Evolutionary conservation across 2,888 invertebrate genomes (phyloP), one percentile per base, ranked within the genome.

Genomic region (Endomychus coccineus): DNA sequence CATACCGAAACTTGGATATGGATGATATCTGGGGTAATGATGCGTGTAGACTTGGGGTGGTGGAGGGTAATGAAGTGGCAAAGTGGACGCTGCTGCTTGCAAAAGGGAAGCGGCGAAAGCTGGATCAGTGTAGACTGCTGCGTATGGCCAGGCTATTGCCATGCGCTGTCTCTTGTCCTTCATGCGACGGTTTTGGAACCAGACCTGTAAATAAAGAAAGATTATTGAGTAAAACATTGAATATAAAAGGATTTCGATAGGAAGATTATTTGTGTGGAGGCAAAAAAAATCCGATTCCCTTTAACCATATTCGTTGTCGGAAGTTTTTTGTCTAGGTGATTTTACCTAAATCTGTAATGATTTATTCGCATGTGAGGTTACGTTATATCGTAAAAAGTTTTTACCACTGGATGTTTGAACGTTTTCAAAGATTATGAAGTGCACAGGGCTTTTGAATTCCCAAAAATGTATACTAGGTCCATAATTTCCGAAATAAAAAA

Each of bases 181-280:
- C 92, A 94, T 94, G 34, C 94, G 73, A 19, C 94, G 75, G 64
- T 94, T 94, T 74, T 94, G 94, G 64, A 98, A 98, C 97, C 97
- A 97, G 12, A 92, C 90, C 89, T 90, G 74, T 2, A 66, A 66
- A 40, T 49, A 60, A 43, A 50, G n/a, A n/a, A n/a, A n/a, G n/a
- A n/a, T n/a, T n/a, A n/a, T 19, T 19, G n/a, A 9, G 6, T 19
- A 19, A 19, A 6, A 19, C 21, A 9, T 19, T n/a, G 21, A 7
- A 19, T 7, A 19, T 19, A 9, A 19, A 19, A 6, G 6, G 6
- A 19, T 19, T n/a, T n/a, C n/a, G n/a, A n/a, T n/a, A n/a, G n/a
- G n/a, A n/a, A n/a, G n/a, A n/a, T 19, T 19, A 7, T 19, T 19
- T 19, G n/a, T 25, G 7, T 25, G 11, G 10, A 25, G 10, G 10